phyloP scores from a whole-genome alignment of 2,888 invertebrate species.

The Eupithecia dodoneata region DNA sequence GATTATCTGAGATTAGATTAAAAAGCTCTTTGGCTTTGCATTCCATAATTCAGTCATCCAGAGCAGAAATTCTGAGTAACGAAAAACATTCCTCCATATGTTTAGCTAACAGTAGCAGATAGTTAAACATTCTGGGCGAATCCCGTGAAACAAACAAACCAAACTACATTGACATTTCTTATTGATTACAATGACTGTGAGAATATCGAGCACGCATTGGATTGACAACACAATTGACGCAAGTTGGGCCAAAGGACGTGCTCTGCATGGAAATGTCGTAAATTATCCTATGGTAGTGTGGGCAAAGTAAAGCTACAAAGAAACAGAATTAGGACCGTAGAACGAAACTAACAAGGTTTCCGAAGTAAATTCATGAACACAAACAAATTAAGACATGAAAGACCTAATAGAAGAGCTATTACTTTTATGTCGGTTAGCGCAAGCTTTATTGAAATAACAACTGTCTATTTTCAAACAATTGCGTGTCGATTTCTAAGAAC shows the following conservation, averaged over 20 bases:
- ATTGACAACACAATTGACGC: slow-evolving; percentile 52
- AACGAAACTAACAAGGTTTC: background rate
- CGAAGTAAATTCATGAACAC: background rate
- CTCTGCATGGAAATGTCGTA: slow-evolving; percentile 42
- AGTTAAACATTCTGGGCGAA: background rate
- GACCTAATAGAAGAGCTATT: background rate
- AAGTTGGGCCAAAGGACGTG: slow-evolving; percentile 53
- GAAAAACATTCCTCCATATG: background rate
- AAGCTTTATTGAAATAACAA: background rate
- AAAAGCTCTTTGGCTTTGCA: background rate
- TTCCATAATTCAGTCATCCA: background rate
- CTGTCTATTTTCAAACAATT: background rate
- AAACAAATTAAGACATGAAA: background rate
- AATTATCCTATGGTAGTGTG: background rate
- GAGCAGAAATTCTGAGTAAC: background rate
- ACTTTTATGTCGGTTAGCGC: background rate
- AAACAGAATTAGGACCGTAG: background rate
- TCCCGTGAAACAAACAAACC: background rate
- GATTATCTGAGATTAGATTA: background rate
- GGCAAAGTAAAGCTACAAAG: background rate
- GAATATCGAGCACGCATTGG: slow-evolving; percentile 39
- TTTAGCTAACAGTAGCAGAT: background rate
- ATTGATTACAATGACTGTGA: slow-evolving; percentile 36
- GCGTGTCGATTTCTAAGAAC: background rate
- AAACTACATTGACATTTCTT: slow-evolving; percentile 8